Evolutionary conservation across 35 echinoderm and acorn worm genomes (phyloP).

Genomic region (Anneissia japonica): DNA sequence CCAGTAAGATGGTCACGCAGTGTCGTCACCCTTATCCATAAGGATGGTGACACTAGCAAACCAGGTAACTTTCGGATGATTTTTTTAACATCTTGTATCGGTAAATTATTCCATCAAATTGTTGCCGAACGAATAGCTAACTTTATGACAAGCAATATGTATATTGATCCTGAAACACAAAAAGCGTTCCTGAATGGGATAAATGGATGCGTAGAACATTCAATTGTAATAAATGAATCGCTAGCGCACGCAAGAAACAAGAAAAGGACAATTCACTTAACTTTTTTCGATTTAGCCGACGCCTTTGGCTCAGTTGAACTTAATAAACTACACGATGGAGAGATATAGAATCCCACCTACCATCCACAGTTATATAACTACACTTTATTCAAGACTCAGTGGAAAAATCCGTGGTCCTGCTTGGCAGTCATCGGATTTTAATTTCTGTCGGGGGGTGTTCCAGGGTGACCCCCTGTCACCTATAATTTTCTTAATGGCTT

Average conservation of each 20-base stretch:
- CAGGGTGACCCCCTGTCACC: constrained; percentile 33
- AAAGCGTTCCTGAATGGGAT: neutral
- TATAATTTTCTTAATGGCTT: constrained; percentile 24
- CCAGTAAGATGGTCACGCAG: too few species aligned
- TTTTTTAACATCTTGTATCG: neutral
- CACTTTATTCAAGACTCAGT: constrained; percentile 8
- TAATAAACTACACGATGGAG: constrained; percentile 10
- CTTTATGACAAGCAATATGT: constrained; percentile 15
- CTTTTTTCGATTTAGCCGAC: constrained; percentile 31
- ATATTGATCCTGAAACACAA: neutral
- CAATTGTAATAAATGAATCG: constrained; percentile 5
- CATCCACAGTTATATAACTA: neutral
- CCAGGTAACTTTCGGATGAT: constrained; percentile 33
- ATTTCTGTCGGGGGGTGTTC: constrained; percentile 10
- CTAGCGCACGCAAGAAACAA: constrained; percentile 1
- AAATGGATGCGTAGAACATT: constrained; percentile 30
- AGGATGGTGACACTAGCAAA: constrained; percentile 16
- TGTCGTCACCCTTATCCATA: constrained; percentile 19
- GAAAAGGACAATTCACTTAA: constrained; percentile 11
- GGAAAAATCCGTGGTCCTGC: neutral
- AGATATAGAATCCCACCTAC: neutral
- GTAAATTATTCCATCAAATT: constrained; percentile 25
- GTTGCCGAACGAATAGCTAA: constrained; percentile 16
- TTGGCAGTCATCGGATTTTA: neutral
- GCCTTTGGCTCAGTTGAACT: constrained; percentile 22